Evolutionary conservation across 35 echinoderm and acorn worm genomes (phyloP).

Genomic region (Patiria miniata): DNA sequence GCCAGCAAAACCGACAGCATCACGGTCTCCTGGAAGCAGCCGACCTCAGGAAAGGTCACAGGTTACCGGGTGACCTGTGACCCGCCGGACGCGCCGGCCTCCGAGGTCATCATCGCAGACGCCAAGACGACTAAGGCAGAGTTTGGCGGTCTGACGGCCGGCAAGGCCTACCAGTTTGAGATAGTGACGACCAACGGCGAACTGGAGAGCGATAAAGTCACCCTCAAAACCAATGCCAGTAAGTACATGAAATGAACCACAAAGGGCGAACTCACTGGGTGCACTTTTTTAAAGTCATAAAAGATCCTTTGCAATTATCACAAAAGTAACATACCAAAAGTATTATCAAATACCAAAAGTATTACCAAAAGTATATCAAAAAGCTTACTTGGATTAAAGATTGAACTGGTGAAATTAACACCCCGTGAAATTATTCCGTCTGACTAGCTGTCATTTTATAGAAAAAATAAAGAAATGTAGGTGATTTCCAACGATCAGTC

Average conservation of each 20-base stretch:
- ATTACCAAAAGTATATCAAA: no score
- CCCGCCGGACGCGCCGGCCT: slow-evolving; percentile 68
- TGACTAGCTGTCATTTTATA: no score
- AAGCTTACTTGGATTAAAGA: no score
- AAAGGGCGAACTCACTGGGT: no score
- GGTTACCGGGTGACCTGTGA: slow-evolving; percentile 81
- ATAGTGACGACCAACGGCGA: slow-evolving; percentile 69
- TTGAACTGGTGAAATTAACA: no score
- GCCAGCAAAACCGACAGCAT: slow-evolving; percentile 55
- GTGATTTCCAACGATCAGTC: no score
- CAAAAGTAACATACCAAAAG: no score
- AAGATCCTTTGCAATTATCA: no score
- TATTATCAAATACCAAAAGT: no score
- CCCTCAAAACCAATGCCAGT: slow-evolving; percentile 77
- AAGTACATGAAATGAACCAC: slow-evolving; percentile 8
- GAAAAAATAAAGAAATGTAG: no score
- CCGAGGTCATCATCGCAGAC: slow-evolving; percentile 69
- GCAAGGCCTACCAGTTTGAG: slow-evolving; percentile 75
- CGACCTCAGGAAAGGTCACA: slow-evolving; percentile 36
- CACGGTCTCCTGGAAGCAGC: slow-evolving; percentile 75
- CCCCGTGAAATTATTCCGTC: no score
- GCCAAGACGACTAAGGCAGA: slow-evolving; percentile 61
- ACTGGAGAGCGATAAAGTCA: slow-evolving; percentile 59
- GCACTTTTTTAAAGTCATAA: no score
- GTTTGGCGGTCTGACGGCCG: slow-evolving; percentile 64